phyloP scores from a whole-genome alignment of 2,888 invertebrate species.

The Nephrotoma flavescens region DNA sequence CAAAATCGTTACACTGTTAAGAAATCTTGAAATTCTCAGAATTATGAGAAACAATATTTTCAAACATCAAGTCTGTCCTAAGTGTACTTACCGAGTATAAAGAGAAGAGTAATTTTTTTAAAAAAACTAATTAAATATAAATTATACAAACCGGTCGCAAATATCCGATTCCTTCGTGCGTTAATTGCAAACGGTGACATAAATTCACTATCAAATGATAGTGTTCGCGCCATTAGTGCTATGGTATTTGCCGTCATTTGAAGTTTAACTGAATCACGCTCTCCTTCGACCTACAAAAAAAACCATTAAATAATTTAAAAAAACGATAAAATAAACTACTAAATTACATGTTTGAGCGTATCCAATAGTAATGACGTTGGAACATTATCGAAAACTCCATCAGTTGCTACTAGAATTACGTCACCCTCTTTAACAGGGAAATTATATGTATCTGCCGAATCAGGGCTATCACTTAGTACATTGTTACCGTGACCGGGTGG shows the following conservation, averaged over 20 bases:
- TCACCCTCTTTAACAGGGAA: conserved; percentile 83
- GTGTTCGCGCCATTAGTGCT: conserved; percentile 86
- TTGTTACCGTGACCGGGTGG: conserved; percentile 78
- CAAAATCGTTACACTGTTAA: too few relatives aligned
- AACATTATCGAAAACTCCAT: conserved; percentile 97
- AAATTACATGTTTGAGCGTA: conserved; percentile 45
- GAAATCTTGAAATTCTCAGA: too few relatives aligned
- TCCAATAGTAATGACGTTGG: conserved; percentile 80
- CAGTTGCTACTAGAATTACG: conserved; percentile 88
- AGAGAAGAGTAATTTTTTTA: conserved; percentile 13
- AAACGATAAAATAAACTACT: not conserved
- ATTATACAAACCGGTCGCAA: conserved; percentile 62
- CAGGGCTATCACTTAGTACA: conserved; percentile 86
- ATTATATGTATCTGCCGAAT: conserved; percentile 77
- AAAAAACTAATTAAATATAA: not conserved
- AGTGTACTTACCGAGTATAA: conserved; percentile 1
- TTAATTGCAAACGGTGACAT: conserved; percentile 92
- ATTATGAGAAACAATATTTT: too few relatives aligned
- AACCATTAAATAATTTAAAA: conserved; percentile 3
- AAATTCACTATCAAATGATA: conserved; percentile 88
- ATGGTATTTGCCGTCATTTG: conserved; percentile 89
- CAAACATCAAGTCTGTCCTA: too few relatives aligned
- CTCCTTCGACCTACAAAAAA: conserved; percentile 41
- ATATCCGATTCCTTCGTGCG: conserved; percentile 84
- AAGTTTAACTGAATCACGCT: conserved; percentile 55